Evolutionary conservation across 2,888 invertebrate genomes (phyloP).

Genomic region (Aphelenchoides bicaudatus): DNA sequence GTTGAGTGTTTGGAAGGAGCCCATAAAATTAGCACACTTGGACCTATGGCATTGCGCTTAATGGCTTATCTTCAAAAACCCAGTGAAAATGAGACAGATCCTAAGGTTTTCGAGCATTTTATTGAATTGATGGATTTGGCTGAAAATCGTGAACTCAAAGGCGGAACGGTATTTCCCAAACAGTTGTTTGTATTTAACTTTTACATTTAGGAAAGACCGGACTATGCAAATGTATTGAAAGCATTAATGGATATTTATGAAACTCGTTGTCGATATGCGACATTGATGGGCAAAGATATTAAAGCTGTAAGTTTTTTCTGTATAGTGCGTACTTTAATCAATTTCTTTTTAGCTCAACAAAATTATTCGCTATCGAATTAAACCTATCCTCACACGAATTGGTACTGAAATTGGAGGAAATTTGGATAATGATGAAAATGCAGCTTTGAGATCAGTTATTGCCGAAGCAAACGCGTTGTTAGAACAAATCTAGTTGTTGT

Average conservation of each 20-base stretch:
- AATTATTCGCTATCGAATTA: constrained; percentile 10
- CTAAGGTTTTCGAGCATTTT: not conserved
- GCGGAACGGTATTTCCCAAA: constrained; percentile 5
- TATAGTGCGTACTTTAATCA: too few species aligned
- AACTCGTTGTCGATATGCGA: constrained; percentile 2
- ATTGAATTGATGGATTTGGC: constrained; percentile 17
- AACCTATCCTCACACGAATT: constrained; percentile 2
- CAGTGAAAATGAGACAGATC: constrained; percentile 9
- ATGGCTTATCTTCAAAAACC: constrained; percentile 18
- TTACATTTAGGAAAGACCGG: constrained; percentile 11
- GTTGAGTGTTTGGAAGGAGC: not conserved
- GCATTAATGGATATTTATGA: constrained; percentile 2
- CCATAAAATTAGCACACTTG: constrained; percentile 8
- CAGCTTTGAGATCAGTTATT: too few species aligned
- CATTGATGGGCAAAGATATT: constrained; percentile 1
- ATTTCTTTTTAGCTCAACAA: not conserved
- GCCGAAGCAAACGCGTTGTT: too few species aligned
- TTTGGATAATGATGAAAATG: too few species aligned
- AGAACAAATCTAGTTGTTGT: too few species aligned
- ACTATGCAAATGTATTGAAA: constrained; percentile 7
- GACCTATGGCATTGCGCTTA: constrained; percentile 13
- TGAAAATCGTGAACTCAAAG: constrained; percentile 15
- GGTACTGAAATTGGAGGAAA: too few species aligned
- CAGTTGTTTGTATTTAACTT: constrained; percentile 4
- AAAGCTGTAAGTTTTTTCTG: not conserved